Conservation (phyloP, 1,140 invertebrate genomes). For the Mesaphorura yosii region DNA sequence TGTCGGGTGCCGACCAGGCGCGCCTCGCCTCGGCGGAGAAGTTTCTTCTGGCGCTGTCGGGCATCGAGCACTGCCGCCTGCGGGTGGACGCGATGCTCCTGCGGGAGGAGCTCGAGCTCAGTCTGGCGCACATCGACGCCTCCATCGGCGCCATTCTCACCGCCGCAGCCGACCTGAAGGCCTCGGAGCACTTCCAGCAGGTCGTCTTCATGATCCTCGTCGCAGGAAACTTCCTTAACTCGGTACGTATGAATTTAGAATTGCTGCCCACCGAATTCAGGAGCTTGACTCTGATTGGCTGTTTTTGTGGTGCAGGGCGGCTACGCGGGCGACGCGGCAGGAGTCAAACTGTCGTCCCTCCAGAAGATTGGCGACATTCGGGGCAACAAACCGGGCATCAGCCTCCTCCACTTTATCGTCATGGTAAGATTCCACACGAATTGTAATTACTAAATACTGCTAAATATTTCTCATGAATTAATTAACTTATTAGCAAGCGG, state of each 20-base stretch:
- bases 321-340: conserved; percentile 93
- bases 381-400: conserved; percentile 94
- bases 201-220: conserved; percentile 84
- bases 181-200: conserved; percentile 66
- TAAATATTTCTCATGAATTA: conserved; percentile 2
- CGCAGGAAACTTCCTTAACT: conserved; percentile 89
- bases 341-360: conserved; percentile 84
- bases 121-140: conserved; percentile 80
- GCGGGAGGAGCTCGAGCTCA: conserved; percentile 87
- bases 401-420: conserved; percentile 89
- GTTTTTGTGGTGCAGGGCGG: conserved; percentile 54
- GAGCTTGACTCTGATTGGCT: background rate
- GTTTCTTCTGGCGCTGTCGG: conserved; percentile 74
- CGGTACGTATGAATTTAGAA: conserved; percentile 43
- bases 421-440: conserved; percentile 43
- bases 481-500: conserved; percentile 56
- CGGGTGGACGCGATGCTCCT: conserved; percentile 91
- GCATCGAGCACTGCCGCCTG: conserved; percentile 84
- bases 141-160: conserved; percentile 83
- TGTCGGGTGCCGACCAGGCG: conserved; percentile 59
- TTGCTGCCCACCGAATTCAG: background rate
- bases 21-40: conserved; percentile 84
- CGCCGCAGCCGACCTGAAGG: conserved; percentile 66
- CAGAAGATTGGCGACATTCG: conserved; percentile 91
- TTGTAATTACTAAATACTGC: conserved; percentile 2